These are phyloP conservation scores for Saccostrea glomerata DNA, from an alignment of 1,140 invertebrate species.

Conservation along the genomic window DNA sequence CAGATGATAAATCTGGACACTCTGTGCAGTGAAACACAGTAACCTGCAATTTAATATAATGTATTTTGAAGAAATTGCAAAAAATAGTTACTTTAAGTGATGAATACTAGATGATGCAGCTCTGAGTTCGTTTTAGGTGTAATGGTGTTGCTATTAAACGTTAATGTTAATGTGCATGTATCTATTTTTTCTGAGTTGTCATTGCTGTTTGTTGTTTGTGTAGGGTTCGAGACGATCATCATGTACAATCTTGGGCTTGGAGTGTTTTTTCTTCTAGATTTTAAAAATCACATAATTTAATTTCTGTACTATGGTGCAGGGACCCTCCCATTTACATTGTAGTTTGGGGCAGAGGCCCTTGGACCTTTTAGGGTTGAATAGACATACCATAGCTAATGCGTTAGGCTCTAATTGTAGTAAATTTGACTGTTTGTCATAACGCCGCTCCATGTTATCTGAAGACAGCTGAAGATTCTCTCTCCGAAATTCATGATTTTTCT, in stretches of 20 bases:
- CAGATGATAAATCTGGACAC: not conserved
- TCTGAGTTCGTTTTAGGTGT: not conserved
- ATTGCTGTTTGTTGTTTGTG: too few relatives aligned
- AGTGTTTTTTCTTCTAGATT: too few relatives aligned
- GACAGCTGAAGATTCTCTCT: not conserved
- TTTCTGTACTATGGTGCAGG: slow-evolving; percentile 27
- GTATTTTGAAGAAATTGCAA: not conserved
- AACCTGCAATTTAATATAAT: slow-evolving; percentile 17
- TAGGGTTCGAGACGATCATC: slow-evolving; percentile 47
- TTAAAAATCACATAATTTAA: slow-evolving; percentile 50
- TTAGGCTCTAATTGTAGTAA: not conserved
- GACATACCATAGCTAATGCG: slow-evolving; percentile 31
- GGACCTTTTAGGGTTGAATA: too few relatives aligned
- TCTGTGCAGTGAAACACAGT: not conserved
- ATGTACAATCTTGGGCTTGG: too few relatives aligned
- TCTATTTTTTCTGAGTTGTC: too few relatives aligned
- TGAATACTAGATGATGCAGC: not conserved
- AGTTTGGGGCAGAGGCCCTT: slow-evolving; percentile 47
- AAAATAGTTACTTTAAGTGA: not conserved
- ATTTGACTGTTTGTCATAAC: slow-evolving; percentile 37
- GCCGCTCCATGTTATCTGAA: slow-evolving; percentile 33
- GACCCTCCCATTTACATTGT: slow-evolving; percentile 47
- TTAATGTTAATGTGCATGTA: too few relatives aligned
- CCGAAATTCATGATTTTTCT: too few relatives aligned
- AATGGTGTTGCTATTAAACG: too few relatives aligned